A percentile compares a stretch with the other conserved stretches of the same genome.
Conservation (phyloP, 2,888 invertebrate species). For the Acanthoscelides obtectus region DNA sequence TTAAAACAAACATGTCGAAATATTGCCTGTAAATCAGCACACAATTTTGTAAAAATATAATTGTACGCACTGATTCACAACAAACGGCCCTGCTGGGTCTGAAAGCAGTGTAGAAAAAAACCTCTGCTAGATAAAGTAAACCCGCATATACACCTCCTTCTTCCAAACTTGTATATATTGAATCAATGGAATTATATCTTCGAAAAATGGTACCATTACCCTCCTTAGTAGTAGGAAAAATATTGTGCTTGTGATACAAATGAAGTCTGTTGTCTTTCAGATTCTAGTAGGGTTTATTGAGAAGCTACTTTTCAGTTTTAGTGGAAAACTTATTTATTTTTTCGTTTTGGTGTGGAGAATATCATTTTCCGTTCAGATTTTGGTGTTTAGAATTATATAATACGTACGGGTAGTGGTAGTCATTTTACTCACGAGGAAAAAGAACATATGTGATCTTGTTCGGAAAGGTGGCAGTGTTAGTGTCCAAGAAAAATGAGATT, state of each 20-base stretch:
- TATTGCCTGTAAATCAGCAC: too few relatives aligned
- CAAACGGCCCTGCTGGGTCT: too few relatives aligned
- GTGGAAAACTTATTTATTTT: constrained; percentile 22
- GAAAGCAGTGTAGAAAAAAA: too few relatives aligned
- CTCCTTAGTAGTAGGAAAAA: constrained; percentile 15
- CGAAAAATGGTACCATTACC: constrained; percentile 13
- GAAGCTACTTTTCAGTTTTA: constrained; percentile 18
- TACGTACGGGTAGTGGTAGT: constrained; percentile 16
- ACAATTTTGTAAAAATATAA: too few relatives aligned
- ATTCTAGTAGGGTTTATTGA: constrained; percentile 13
- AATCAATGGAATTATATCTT: background rate
- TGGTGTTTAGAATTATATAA: constrained; percentile 23
- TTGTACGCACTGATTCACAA: too few relatives aligned
- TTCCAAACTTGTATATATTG: background rate
- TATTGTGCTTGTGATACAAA: constrained; percentile 13
- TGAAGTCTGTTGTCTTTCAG: constrained; percentile 16
- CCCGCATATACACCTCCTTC: background rate
- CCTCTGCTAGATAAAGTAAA: background rate
- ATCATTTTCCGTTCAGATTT: constrained; percentile 32
- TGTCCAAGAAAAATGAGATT: background rate
- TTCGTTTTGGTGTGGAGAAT: constrained; percentile 33
- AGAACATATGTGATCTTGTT: background rate
- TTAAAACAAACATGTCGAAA: too few relatives aligned
- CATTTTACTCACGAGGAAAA: constrained; percentile 4
- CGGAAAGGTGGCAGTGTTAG: background rate